phyloP scores from a whole-genome alignment of 2,888 invertebrate species.

The Hylaea fasciaria region DNA sequence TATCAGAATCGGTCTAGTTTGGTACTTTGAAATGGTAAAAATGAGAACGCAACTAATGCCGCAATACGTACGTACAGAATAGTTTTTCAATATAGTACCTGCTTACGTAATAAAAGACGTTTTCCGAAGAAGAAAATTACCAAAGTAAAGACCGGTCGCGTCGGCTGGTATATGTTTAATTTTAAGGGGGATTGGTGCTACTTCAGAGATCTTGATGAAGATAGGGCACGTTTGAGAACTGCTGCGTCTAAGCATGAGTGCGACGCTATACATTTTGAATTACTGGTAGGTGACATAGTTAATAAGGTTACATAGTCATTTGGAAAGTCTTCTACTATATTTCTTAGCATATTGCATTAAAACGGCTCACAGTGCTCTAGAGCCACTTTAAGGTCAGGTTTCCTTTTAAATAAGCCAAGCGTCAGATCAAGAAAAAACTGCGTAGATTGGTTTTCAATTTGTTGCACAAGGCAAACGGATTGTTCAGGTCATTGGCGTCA shows the following conservation, averaged over 20 bases:
- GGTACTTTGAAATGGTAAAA: too few species aligned
- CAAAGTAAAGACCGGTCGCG: too few species aligned
- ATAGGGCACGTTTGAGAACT: not conserved
- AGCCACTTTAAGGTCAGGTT: slow-evolving; percentile 2
- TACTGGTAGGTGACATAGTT: too few species aligned
- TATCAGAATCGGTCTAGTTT: not conserved
- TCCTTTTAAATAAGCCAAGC: slow-evolving; percentile 15
- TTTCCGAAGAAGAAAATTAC: too few species aligned
- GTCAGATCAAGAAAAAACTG: slow-evolving; percentile 42
- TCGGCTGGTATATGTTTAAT: too few species aligned
- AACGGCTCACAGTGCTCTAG: not conserved
- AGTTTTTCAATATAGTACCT: too few species aligned
- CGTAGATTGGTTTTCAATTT: slow-evolving; percentile 50
- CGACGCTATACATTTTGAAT: not conserved
- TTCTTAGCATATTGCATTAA: not conserved
- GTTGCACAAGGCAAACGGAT: slow-evolving; percentile 42
- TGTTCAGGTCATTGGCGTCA: slow-evolving; percentile 44
- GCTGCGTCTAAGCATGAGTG: not conserved
- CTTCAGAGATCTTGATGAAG: not conserved
- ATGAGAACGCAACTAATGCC: too few species aligned
- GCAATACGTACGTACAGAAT: too few species aligned
- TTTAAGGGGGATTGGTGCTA: too few species aligned
- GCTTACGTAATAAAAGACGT: too few species aligned
- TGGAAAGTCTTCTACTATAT: too few species aligned
- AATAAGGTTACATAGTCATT: too few species aligned